phyloP scores from a whole-genome alignment of 2,888 invertebrate genomes.

The Synergus itoensis region DNA sequence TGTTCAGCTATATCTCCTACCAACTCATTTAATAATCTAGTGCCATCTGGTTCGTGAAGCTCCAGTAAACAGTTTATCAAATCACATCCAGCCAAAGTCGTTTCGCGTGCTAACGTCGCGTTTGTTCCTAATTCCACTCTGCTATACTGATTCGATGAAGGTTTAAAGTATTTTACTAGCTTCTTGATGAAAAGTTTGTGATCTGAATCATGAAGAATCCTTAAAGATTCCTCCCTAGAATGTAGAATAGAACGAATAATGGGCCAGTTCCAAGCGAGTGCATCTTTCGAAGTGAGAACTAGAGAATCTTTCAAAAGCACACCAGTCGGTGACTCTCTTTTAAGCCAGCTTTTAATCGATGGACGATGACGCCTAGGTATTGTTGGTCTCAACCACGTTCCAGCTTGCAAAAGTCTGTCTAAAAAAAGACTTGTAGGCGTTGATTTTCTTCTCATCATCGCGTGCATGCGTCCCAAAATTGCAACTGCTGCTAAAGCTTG shows the following conservation, averaged over 20 bases:
- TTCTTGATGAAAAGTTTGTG: constrained; percentile 86
- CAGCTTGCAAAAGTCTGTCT: constrained; percentile 85
- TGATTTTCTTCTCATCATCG: constrained; percentile 89
- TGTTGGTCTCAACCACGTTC: constrained; percentile 71
- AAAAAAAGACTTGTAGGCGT: constrained; percentile 91
- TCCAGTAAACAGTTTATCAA: constrained; percentile 87
- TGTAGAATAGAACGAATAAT: constrained; percentile 83
- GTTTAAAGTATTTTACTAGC: constrained; percentile 91
- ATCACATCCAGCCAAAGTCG: constrained; percentile 85
- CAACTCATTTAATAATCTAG: constrained; percentile 86
- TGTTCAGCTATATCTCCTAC: constrained; percentile 89
- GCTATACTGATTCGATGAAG: constrained; percentile 92
- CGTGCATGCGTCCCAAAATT: constrained; percentile 88
- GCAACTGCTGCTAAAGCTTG: constrained; percentile 91
- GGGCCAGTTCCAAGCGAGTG: constrained; percentile 95
- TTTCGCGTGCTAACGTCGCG: constrained; percentile 79
- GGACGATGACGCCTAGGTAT: constrained; percentile 67
- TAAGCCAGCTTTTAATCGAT: constrained; percentile 70
- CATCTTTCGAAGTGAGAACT: constrained; percentile 89
- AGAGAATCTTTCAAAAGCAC: constrained; percentile 86
- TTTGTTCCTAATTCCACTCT: constrained; percentile 86
- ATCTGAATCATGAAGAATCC: constrained; percentile 83
- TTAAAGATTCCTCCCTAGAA: constrained; percentile 79
- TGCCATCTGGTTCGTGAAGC: constrained; percentile 85
- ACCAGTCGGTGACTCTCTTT: constrained; percentile 71